A percentile compares a stretch with the other conserved stretches of the same genome.
phyloP scores from a whole-genome alignment of 30 jellyfish, hydroid and myxozoan species.

The Sanderia malayensis region DNA sequence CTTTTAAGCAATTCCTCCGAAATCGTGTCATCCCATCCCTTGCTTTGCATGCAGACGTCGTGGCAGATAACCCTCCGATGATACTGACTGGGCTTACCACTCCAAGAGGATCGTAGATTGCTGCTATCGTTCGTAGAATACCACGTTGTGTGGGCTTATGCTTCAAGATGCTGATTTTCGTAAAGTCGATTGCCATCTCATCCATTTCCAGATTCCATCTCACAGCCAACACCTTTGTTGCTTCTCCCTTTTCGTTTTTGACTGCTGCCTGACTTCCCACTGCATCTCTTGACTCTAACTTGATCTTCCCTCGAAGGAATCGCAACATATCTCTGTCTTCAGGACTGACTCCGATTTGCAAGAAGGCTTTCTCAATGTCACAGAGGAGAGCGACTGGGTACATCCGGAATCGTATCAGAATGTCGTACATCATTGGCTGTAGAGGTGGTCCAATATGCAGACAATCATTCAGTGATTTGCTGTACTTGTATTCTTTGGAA shows the following conservation, averaged over 20 bases:
- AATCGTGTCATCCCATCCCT: conserved; percentile 40
- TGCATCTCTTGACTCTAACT: conserved; percentile 1
- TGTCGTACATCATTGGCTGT: conserved; percentile 41
- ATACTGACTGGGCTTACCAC: conserved; percentile 17
- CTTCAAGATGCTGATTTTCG: conserved; percentile 7
- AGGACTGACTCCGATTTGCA: no score
- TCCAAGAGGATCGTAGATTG: conserved; percentile 34
- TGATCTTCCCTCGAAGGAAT: neutral
- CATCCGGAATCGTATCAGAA: conserved; percentile 15
- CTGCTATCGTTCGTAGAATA: conserved; percentile 15
- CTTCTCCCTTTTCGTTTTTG: neutral
- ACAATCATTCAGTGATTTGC: conserved; percentile 38
- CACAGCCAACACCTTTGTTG: conserved; percentile 19
- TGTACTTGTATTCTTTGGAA: conserved; percentile 23
- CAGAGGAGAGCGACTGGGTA: no score
- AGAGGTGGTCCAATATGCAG: conserved; percentile 31
- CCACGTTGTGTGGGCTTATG: conserved; percentile 31
- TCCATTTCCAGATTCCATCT: conserved; percentile 36
- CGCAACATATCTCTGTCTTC: no score
- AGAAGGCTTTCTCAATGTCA: no score
- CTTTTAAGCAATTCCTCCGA: conserved; percentile 11
- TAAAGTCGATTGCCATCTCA: conserved; percentile 3
- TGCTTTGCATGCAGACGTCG: conserved; percentile 17
- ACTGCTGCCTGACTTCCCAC: neutral
- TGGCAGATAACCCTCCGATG: conserved; percentile 21